Evolutionary conservation across 2,113 vertebrate species (phyloP), one percentile per base, ranked within the genome.

Genomic region (Microtus ochrogaster): DNA sequence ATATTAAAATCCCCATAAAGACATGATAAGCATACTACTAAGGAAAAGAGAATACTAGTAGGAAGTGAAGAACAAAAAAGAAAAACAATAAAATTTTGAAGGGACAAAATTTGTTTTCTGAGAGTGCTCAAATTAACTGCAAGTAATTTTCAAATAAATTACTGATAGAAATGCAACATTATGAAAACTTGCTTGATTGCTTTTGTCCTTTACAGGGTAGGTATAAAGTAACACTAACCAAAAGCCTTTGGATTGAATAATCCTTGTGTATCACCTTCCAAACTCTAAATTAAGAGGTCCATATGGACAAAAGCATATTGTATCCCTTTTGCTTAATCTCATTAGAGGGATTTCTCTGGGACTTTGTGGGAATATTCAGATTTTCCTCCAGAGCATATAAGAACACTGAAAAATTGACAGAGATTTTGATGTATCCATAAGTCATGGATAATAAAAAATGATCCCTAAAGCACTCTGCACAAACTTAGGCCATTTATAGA

Each of bases 401-500:
- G 95, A 98, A 94, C 96, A 97, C 97, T 97, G 98, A 98, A 98
- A 28, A 97, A 99, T 99, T 99, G 99, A 94, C 97, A 98, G 96
- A 98, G 97, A 97, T 97, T 98, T 97, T 98, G 97, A 95, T 98
- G 97, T 87, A 98, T 97, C 95, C 97, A 96, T 94, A 98, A 97
- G 98, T 96, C 96, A 98, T 98, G 97, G 98, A 98, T 98, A 98
- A 98, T 98, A 98, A 90, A 55, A 97, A 98, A 93, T 86, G 30
- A 97, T 96, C 98, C 98, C 98, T 96, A 41, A 94, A 98, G 98
- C 98, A 91, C 91, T 96, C 1, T 96, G 76, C 68, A 97, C 98
- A 98, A 97, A 98, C 97, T 98, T 97, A 97, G 95, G 95, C 98
- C 98, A 98, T 99, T 99, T 99, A 98, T 98, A 98, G 98, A 99